These are phyloP conservation scores for Standfussiana lucernea DNA, from an alignment of 2,888 invertebrate species.

Conservation along the genomic window DNA sequence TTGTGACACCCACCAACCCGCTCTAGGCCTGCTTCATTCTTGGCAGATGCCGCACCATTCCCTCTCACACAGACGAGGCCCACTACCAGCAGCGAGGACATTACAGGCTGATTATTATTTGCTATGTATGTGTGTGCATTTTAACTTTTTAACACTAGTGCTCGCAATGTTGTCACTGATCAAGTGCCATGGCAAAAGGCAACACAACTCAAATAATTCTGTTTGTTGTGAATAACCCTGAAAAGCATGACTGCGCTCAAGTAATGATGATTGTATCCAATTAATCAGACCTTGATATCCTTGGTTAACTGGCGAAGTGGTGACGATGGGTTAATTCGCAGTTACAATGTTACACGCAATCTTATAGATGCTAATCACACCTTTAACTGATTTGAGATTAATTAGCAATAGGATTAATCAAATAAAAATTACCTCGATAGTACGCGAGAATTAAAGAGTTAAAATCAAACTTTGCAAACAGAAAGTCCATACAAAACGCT, in stretches of 20 bases:
- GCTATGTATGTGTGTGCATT: neutral
- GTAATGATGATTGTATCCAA: slow-evolving; percentile 18
- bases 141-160: neutral
- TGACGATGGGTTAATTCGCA: slow-evolving; percentile 16
- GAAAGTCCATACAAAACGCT: neutral
- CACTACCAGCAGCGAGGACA: neutral
- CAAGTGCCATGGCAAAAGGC: neutral
- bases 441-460: neutral
- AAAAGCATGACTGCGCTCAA: neutral
- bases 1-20: neutral
- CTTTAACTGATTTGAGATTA: neutral
- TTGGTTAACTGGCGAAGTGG: slow-evolving; percentile 2
- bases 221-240: neutral
- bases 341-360: slow-evolving; percentile 30
- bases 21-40: neutral
- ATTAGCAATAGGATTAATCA: neutral
- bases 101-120: neutral
- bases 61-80: neutral
- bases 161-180: neutral
- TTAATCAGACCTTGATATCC: slow-evolving; percentile 42
- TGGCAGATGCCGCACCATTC: neutral
- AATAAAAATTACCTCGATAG: neutral
- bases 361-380: slow-evolving; percentile 11
- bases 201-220: neutral
- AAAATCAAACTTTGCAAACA: neutral